phyloP scores from a whole-genome alignment of 2,888 invertebrate genomes.

The Galerucella pusilla region DNA sequence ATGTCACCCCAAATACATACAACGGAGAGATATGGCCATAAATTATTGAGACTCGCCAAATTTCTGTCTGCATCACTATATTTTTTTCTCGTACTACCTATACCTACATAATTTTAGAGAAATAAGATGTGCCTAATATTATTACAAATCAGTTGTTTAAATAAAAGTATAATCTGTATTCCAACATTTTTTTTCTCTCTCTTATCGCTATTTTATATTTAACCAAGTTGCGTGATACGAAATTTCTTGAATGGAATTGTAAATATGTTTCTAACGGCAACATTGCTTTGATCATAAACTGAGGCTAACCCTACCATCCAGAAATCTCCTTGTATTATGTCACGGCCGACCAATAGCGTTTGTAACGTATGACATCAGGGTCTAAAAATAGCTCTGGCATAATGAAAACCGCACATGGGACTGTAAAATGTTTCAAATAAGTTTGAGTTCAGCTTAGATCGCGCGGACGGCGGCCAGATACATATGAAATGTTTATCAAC shows the following conservation, averaged over 20 bases:
- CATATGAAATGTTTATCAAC: conserved; percentile 63
- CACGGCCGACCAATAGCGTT: conserved; percentile 56
- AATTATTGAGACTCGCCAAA: no score
- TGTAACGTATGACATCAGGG: conserved; percentile 58
- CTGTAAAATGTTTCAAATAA: conserved; percentile 55
- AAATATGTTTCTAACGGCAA: not conserved
- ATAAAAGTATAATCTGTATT: no score
- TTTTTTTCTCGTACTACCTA: no score
- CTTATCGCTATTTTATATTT: not conserved
- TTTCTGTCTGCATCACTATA: no score
- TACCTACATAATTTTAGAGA: no score
- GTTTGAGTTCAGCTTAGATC: conserved; percentile 61
- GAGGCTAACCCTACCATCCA: conserved; percentile 54
- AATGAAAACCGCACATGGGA: conserved; percentile 59
- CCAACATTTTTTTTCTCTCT: not conserved
- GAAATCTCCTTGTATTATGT: conserved; percentile 55
- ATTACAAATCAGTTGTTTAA: no score
- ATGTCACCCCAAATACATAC: no score
- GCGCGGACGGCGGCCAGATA: conserved; percentile 54
- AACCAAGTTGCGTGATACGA: not conserved
- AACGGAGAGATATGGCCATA: no score
- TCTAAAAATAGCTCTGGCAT: conserved; percentile 62
- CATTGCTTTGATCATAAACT: conserved; percentile 51
- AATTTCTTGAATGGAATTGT: not conserved
- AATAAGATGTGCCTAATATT: no score